These are phyloP conservation scores for Clarias magur DNA, from an alignment of 2,113 vertebrate genomes.

Conservation along the genomic window DNA sequence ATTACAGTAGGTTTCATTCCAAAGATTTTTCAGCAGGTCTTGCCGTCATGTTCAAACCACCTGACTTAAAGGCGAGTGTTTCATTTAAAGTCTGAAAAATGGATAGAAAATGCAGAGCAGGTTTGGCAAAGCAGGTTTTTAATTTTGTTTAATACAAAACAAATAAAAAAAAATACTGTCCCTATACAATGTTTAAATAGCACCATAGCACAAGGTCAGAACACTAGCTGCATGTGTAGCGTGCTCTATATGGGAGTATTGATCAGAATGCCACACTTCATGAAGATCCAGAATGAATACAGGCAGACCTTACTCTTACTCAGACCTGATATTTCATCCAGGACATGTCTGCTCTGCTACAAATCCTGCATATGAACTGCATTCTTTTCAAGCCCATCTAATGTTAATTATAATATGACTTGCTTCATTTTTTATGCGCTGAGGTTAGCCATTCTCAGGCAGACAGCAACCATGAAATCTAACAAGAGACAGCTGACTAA, in stretches of 20 bases:
- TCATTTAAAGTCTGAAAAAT: background rate
- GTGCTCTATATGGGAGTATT: conserved; percentile 14
- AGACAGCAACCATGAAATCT: background rate
- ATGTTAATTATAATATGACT: background rate
- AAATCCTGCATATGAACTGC: background rate
- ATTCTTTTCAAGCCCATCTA: background rate
- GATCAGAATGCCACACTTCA: conserved; percentile 23
- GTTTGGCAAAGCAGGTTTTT: background rate
- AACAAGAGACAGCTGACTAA: background rate
- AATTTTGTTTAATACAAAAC: background rate
- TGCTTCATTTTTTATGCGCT: background rate
- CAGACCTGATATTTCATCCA: background rate
- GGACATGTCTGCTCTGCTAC: background rate
- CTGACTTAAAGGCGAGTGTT: background rate
- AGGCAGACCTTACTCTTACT: background rate
- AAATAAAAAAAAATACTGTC: background rate
- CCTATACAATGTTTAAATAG: background rate
- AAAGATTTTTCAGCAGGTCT: background rate
- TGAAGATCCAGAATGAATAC: conserved; percentile 18
- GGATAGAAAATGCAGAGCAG: background rate
- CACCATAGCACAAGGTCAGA: conserved; percentile 7
- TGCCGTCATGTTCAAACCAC: background rate
- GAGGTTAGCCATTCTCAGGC: background rate
- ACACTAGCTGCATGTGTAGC: background rate
- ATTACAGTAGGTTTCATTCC: background rate